Evolutionary conservation across 2,888 invertebrate species (phyloP).

Genomic region (Epinotia nisella): DNA sequence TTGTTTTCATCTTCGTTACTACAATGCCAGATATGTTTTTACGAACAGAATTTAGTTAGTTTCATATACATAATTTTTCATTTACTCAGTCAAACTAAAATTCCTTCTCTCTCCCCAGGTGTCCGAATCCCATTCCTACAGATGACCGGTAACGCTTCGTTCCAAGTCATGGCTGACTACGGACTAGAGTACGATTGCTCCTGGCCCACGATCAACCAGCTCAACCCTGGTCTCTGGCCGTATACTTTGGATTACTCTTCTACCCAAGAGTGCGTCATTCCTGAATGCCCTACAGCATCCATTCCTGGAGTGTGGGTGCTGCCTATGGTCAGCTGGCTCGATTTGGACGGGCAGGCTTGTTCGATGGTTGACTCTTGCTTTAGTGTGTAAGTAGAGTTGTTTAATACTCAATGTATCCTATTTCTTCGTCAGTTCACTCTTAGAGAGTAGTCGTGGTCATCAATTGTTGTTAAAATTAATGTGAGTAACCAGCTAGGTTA

Average conservation of each 20-base stretch:
- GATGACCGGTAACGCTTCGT: conserved; percentile 83
- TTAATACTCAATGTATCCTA: background rate
- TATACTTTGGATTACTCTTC: conserved; percentile 87
- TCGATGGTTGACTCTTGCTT: conserved; percentile 84
- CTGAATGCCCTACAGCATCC: conserved; percentile 84
- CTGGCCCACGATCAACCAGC: conserved; percentile 80
- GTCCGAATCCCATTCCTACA: conserved; percentile 85
- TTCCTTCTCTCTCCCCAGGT: conserved; percentile 59
- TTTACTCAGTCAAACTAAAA: background rate
- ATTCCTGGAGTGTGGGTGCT: conserved; percentile 87
- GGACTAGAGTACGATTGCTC: conserved; percentile 86
- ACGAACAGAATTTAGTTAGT: too few species aligned
- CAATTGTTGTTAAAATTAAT: too few species aligned
- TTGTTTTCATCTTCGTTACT: too few species aligned
- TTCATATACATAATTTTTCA: too few species aligned
- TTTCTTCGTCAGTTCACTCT: too few species aligned
- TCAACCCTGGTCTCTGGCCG: conserved; percentile 85
- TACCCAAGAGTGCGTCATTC: conserved; percentile 83
- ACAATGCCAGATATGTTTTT: too few species aligned
- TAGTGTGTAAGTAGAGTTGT: conserved; percentile 67
- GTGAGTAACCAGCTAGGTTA: too few species aligned
- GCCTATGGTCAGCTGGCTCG: conserved; percentile 86
- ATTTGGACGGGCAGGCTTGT: conserved; percentile 76
- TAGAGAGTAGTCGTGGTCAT: too few species aligned
- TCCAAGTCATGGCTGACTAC: conserved; percentile 79